phyloP scores from a whole-genome alignment of 2,113 vertebrate genomes.

The Eclectus roratus region DNA sequence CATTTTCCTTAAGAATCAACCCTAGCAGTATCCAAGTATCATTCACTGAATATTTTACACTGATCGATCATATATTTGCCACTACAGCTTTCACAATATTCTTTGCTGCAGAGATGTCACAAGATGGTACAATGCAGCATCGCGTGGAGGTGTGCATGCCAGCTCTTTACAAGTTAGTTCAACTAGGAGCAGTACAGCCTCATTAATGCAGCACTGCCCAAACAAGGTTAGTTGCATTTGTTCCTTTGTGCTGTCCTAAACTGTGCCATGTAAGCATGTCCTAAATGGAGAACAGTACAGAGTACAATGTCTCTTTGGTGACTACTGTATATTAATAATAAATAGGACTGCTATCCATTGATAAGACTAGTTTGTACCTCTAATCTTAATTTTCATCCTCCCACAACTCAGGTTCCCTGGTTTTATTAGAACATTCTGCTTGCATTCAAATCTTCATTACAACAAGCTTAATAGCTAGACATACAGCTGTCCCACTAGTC shows the following conservation, averaged over 20 bases:
- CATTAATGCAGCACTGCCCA: neutral
- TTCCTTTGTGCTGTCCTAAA: neutral
- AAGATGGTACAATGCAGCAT: rapidly evolving
- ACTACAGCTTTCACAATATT: neutral
- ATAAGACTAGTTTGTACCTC: neutral
- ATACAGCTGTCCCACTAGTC: constrained; percentile 29
- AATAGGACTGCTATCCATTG: neutral
- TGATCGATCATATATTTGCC: neutral
- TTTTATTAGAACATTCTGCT: neutral
- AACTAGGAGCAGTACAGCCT: neutral
- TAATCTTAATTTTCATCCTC: neutral
- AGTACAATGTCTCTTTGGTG: neutral
- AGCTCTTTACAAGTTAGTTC: neutral
- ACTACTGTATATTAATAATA: neutral
- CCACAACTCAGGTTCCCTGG: neutral
- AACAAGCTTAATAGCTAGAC: constrained; percentile 5
- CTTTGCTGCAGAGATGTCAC: neutral
- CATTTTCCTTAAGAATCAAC: neutral
- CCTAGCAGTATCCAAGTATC: neutral
- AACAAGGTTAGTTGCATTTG: neutral
- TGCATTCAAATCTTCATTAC: constrained; percentile 5
- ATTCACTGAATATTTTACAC: neutral
- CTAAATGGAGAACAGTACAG: neutral
- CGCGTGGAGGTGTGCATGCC: rapidly evolving
- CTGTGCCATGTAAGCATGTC: rapidly evolving